Conservation (phyloP, 2,113 vertebrate genomes). For the Ranitomeya imitator region DNA sequence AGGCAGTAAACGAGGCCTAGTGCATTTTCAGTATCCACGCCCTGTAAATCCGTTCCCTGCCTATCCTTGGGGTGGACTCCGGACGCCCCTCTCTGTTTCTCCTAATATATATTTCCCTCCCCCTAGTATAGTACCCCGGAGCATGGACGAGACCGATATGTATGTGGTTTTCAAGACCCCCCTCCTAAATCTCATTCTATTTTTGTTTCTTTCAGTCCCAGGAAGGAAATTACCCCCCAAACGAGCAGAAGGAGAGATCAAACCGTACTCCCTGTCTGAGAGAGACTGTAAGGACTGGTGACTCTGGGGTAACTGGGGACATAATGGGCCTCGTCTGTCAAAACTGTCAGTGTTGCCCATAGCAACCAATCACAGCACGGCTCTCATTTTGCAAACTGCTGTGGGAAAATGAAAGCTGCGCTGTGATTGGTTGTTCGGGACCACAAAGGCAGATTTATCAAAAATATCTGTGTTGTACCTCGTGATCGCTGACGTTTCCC, state of each 20-base stretch:
- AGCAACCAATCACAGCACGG: too few relatives aligned
- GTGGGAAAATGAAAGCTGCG: too few relatives aligned
- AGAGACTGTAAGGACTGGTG: conserved; percentile 80
- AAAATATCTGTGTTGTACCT: too few relatives aligned
- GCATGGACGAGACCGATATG: not conserved
- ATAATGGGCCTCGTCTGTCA: too few relatives aligned
- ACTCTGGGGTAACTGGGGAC: too few relatives aligned
- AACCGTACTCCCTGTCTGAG: conserved; percentile 86
- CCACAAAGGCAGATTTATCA: too few relatives aligned
- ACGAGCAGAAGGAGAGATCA: conserved; percentile 86
- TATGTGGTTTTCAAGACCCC: not conserved
- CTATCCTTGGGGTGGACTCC: not conserved
- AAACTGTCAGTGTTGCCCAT: too few relatives aligned
- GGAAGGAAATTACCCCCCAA: conserved; percentile 78
- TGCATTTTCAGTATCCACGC: not conserved
- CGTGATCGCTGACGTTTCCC: not conserved
- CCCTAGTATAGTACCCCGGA: conserved; percentile 10
- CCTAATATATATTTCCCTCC: not conserved
- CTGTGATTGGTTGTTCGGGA: too few relatives aligned
- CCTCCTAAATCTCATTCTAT: not conserved
- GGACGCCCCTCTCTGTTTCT: not conserved
- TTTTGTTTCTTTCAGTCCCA: conserved; percentile 61
- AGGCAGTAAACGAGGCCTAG: not conserved
- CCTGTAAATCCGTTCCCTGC: not conserved
- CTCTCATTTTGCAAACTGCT: too few relatives aligned